Percentiles rank a stretch among this genome's conserved stretches.
Conservation (phyloP, 2,113 vertebrate genomes). For the Serilophus lunatus region DNA sequence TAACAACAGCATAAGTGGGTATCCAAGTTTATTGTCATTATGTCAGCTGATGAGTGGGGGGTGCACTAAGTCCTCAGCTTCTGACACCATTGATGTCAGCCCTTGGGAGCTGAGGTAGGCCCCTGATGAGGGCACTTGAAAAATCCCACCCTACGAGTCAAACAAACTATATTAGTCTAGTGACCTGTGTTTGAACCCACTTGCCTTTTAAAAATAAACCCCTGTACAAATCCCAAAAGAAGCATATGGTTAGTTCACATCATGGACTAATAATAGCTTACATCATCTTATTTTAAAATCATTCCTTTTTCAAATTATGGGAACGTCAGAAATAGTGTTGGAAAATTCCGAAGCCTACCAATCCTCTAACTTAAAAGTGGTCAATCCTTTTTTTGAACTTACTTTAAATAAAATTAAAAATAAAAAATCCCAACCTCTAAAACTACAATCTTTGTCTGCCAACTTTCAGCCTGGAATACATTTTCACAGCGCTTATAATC, state of each 20-base stretch:
- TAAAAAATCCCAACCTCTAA: conserved; percentile 22
- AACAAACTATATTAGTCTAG: conserved; percentile 52
- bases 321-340: conserved; percentile 33
- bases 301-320: conserved; percentile 41
- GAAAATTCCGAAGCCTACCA: conserved; percentile 63
- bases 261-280: conserved; percentile 65
- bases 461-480: conserved; percentile 68
- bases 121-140: background rate
- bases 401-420: conserved; percentile 3
- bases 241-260: conserved; percentile 59
- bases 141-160: conserved; percentile 44
- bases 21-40: background rate
- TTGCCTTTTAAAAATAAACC: conserved; percentile 64
- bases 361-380: conserved; percentile 35
- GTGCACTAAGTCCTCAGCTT: background rate
- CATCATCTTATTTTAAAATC: conserved; percentile 60
- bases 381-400: conserved; percentile 21
- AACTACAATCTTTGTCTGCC: conserved; percentile 65
- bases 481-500: conserved; percentile 77
- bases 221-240: conserved; percentile 40
- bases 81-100: background rate
- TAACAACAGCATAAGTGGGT: background rate
- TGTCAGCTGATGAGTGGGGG: background rate
- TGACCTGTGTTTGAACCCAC: conserved; percentile 50
- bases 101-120: background rate